phyloP scores from a whole-genome alignment of 2,797 vertebrate species.

The Danionella dracula region DNA sequence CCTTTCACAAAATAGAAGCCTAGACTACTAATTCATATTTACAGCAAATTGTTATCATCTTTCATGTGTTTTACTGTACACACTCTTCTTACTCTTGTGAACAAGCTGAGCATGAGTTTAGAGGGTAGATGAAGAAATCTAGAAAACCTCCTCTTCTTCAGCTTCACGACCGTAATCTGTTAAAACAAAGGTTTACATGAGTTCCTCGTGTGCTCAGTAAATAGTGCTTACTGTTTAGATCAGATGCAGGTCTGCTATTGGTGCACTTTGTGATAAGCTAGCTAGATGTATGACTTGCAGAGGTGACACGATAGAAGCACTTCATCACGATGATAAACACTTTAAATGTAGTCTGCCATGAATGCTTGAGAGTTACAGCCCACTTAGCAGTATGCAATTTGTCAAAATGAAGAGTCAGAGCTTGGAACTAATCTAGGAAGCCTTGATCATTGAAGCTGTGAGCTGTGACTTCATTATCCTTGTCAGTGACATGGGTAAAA shows the following conservation, averaged over 20 bases:
- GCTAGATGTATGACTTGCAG: slow-evolving; percentile 17
- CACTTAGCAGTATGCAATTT: slow-evolving; percentile 22
- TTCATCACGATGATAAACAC: slow-evolving; percentile 23
- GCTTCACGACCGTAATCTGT: slow-evolving; percentile 48
- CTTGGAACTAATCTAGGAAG: slow-evolving; percentile 18
- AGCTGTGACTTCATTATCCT: slow-evolving; percentile 6
- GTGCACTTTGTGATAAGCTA: slow-evolving; percentile 19
- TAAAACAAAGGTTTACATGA: slow-evolving; percentile 12
- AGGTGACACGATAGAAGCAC: background rate
- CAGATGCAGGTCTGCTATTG: background rate
- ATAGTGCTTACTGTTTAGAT: slow-evolving; percentile 1
- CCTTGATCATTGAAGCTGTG: slow-evolving; percentile 12
- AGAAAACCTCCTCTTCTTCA: slow-evolving; percentile 48
- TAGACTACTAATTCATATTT: no score
- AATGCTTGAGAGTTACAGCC: slow-evolving; percentile 6
- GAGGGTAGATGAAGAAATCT: background rate
- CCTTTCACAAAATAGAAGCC: no score
- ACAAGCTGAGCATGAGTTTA: background rate
- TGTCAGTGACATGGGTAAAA: background rate
- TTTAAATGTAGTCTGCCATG: slow-evolving; percentile 8
- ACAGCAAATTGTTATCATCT: no score
- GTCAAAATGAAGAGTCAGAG: slow-evolving; percentile 10
- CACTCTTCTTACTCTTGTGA: background rate
- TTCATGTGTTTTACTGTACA: no score
- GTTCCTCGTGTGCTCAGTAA: background rate